These are phyloP conservation scores for Agonum fuliginosum DNA, from an alignment of 2,888 invertebrate genomes.

Conservation along the genomic window DNA sequence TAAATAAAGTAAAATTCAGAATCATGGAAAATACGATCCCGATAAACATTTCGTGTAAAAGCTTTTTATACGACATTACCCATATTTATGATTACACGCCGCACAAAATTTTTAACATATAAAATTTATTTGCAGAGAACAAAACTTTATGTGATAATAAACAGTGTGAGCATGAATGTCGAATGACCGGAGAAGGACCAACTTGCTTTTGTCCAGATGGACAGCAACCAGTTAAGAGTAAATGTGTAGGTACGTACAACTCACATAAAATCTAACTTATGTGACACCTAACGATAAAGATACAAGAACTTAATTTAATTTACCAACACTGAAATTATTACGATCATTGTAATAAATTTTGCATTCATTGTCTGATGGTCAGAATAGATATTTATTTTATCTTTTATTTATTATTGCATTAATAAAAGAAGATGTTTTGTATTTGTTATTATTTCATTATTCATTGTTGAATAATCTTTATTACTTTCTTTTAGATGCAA, in stretches of 20 bases:
- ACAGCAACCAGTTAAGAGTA: conserved; percentile 77
- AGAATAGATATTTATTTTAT: not conserved
- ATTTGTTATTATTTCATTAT: no score
- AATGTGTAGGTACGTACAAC: conserved; percentile 75
- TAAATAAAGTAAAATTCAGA: not conserved
- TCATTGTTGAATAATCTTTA: not conserved
- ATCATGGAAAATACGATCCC: not conserved
- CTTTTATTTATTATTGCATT: not conserved
- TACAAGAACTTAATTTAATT: conserved; percentile 27
- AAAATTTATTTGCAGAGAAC: conserved; percentile 69
- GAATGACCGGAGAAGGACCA: conserved; percentile 81
- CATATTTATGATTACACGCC: conserved; percentile 16
- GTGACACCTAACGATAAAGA: conserved; percentile 14
- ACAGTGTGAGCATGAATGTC: conserved; percentile 81
- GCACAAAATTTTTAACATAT: conserved; percentile 5
- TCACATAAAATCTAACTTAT: conserved; percentile 20
- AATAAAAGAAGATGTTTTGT: conserved; percentile 2
- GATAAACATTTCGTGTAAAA: conserved; percentile 17
- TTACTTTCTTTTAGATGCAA: conserved; percentile 76
- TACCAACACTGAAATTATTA: conserved; percentile 12
- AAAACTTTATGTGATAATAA: conserved; percentile 73
- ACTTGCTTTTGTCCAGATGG: conserved; percentile 85
- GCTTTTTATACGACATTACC: conserved; percentile 10
- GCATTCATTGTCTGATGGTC: not conserved
- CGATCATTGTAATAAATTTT: conserved; percentile 1